These are phyloP conservation scores for Tetragonula clypearis DNA, from an alignment of 1,140 invertebrate genomes.

Conservation along the genomic window DNA sequence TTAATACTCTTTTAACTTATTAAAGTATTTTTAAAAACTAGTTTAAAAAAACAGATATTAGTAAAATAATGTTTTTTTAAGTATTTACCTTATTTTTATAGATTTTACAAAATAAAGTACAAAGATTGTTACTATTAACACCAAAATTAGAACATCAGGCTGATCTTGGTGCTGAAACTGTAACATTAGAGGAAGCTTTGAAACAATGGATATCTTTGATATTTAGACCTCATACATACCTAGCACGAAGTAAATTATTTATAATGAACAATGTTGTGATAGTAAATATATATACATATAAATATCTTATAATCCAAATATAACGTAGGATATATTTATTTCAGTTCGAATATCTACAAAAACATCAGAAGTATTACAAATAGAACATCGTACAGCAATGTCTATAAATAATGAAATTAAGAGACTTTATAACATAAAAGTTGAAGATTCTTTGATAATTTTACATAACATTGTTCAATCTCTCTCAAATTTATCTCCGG, in stretches of 20 bases:
- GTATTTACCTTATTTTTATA: slow-evolving; percentile 22
- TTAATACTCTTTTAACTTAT: not conserved
- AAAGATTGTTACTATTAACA: slow-evolving; percentile 70
- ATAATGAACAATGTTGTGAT: not conserved
- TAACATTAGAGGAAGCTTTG: slow-evolving; percentile 77
- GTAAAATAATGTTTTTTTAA: not conserved
- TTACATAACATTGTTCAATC: slow-evolving; percentile 77
- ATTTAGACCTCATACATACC: slow-evolving; percentile 77
- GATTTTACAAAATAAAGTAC: slow-evolving; percentile 56
- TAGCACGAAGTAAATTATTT: slow-evolving; percentile 77
- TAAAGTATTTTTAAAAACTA: not conserved
- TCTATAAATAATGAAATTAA: slow-evolving; percentile 74
- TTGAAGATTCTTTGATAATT: slow-evolving; percentile 69
- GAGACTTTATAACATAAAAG: slow-evolving; percentile 74
- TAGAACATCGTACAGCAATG: slow-evolving; percentile 75
- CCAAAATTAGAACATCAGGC: slow-evolving; percentile 81
- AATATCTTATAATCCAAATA: not conserved
- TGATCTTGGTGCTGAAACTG: slow-evolving; percentile 77
- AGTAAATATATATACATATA: no score
- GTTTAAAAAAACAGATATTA: not conserved
- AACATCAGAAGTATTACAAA: slow-evolving; percentile 74
- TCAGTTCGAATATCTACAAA: slow-evolving; percentile 74
- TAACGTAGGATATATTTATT: slow-evolving; percentile 32
- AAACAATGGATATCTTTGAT: slow-evolving; percentile 79
- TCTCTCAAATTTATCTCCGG: slow-evolving; percentile 70